Evolutionary conservation across 2,113 vertebrate species (phyloP).

Genomic region (Hassar affinis): DNA sequence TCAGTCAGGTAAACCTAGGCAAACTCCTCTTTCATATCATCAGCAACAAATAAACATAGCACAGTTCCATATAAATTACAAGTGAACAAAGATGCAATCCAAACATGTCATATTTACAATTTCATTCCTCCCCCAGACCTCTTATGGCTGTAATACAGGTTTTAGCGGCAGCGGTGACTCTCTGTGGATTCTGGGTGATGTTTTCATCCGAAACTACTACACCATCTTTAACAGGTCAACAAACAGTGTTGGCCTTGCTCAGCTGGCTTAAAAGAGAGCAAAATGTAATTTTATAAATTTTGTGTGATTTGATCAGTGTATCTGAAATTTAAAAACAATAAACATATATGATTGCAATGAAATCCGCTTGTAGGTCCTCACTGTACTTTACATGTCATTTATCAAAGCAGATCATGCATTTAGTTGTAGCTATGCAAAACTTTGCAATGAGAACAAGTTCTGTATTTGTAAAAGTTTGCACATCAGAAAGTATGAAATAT

Average conservation of each 20-base stretch:
- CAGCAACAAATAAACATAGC: not conserved
- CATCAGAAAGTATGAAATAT: not conserved
- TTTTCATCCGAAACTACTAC: slow-evolving; percentile 70
- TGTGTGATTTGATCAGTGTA: not conserved
- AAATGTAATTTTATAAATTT: not conserved
- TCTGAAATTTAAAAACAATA: not conserved
- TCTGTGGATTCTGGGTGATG: slow-evolving; percentile 72
- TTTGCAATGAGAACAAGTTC: not conserved
- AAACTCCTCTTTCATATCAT: not conserved
- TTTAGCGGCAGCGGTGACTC: slow-evolving; percentile 54
- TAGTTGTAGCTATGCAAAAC: not conserved
- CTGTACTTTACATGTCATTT: not conserved
- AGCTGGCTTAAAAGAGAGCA: slow-evolving; percentile 25
- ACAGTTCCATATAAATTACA: not conserved
- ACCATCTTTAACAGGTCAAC: slow-evolving; percentile 57
- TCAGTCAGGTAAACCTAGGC: slow-evolving; percentile 54
- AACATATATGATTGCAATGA: not conserved
- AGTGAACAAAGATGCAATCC: not conserved
- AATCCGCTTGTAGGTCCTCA: not conserved
- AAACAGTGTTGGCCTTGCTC: slow-evolving; percentile 51
- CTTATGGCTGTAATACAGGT: slow-evolving; percentile 52
- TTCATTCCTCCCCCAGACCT: slow-evolving; percentile 24
- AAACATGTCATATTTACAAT: not conserved
- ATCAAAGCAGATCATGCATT: not conserved
- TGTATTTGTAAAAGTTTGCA: not conserved